phyloP scores from a whole-genome alignment of 2,113 vertebrate genomes.

The Lampris incognitus region DNA sequence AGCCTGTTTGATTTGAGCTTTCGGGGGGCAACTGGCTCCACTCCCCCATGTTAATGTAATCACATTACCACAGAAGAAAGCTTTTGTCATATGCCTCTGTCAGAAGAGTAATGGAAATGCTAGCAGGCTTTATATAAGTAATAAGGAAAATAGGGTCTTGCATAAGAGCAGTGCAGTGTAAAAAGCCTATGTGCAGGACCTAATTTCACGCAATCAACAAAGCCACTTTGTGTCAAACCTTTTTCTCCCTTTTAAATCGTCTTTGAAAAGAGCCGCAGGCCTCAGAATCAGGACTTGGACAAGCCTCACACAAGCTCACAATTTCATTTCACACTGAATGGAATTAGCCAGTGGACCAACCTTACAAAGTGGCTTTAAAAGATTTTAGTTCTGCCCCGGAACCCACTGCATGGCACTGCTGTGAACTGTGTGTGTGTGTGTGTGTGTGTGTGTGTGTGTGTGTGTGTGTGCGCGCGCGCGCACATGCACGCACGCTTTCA shows the following conservation, averaged over 20 bases:
- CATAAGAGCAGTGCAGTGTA: constrained; percentile 44
- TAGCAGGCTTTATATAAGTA: constrained; percentile 59
- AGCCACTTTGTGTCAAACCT: constrained; percentile 74
- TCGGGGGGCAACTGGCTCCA: constrained; percentile 48
- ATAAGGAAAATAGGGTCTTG: constrained; percentile 50
- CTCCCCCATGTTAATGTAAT: constrained; percentile 71
- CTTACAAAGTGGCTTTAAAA: constrained; percentile 69
- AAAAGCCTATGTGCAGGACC: constrained; percentile 60
- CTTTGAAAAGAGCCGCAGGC: constrained; percentile 67
- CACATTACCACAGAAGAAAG: constrained; percentile 65
- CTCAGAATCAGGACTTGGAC: constrained; percentile 65
- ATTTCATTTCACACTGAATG: constrained; percentile 76
- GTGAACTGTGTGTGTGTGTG: constrained; percentile 33
- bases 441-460: background rate
- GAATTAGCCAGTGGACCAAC: constrained; percentile 68
- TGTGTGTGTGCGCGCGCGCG: background rate
- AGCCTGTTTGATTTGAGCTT: constrained; percentile 43
- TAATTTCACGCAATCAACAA: constrained; percentile 80
- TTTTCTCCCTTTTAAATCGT: constrained; percentile 71
- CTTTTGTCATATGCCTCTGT: constrained; percentile 70
- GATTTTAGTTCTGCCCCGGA: constrained; percentile 68
- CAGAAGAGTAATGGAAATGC: constrained; percentile 64
- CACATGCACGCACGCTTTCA: too few species aligned
- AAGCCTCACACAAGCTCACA: constrained; percentile 66
- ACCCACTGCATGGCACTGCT: constrained; percentile 46